Evolutionary conservation across 1,140 invertebrate genomes (phyloP), one percentile per base, ranked within the genome.

Genomic region (Zaprionus tsacasi): DNA sequence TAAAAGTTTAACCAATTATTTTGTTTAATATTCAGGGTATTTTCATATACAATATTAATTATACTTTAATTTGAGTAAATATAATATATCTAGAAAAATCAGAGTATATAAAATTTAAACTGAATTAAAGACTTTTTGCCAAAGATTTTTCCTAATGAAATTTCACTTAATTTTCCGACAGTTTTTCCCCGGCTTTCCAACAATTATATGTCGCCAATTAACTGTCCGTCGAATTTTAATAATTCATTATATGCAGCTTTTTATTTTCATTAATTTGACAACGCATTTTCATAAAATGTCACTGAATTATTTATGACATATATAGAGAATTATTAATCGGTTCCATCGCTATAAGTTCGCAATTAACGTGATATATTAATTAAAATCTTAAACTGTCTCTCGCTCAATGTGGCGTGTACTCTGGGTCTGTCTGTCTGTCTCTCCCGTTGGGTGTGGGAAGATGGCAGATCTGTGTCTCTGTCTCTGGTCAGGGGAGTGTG

Each of bases 291-390:
- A 27, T 25, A 52, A 56, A 50, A 59, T 61, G 55, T 43, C 52
- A 12, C 21, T n/a, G 35, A 12, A 21, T 54, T 54, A 66, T 71
- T 65, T 48, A 48, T 21, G 45, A 25, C 40, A 43, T n/a, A 7
- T 17, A 21, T 21, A 33, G 13, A 13, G 17, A 52, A 33, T 66
- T 36, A 25, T 57, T 57, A 66, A 66, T 66, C 45, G 64, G 40
- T 48, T 57, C 43, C 45, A 48, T 67, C 8, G 52, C n/a, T n/a
- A 15, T 43, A 7, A 27, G 17, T 70, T 30, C 58, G 71, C 82
- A 76, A 79, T 82, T 86, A 79, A 87, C 74, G 65, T 68, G 72
- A 73, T 76, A 79, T 57, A 82, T 82, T 86, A 76, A 86, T 86
- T 86, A 87, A 87, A 79, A 64, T 68, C 76, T 69, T 72, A 43